Conservation (phyloP, 2,113 vertebrate genomes). For the Pelmatolapia mariae region DNA sequence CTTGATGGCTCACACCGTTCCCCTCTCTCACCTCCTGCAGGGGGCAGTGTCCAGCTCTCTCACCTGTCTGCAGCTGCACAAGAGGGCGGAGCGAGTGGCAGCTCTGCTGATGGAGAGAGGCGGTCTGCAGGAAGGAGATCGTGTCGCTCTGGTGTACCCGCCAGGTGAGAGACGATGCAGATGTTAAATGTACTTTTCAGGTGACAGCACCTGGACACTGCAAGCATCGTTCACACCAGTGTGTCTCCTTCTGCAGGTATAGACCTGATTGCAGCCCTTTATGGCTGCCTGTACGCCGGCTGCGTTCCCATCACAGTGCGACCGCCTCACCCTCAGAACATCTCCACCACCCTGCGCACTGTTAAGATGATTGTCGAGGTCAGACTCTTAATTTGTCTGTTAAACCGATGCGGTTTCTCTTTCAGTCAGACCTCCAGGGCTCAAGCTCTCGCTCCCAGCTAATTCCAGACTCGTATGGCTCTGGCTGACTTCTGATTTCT, state of each 20-base stretch:
- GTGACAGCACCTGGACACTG: no score
- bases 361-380: constrained; percentile 99
- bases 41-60: constrained; percentile 95
- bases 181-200: no score
- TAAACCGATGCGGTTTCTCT: neutral
- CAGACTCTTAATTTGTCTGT: neutral
- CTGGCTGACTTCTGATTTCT: neutral
- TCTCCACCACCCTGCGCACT: constrained; percentile 92
- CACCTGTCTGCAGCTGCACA: no score
- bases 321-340: constrained; percentile 96
- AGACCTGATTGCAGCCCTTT: constrained; percentile 94
- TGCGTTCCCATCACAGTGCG: constrained; percentile 97
- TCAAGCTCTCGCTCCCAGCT: neutral
- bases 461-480: neutral
- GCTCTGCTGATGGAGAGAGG: no score
- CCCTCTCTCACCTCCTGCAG: constrained; percentile 47
- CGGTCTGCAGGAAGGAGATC: no score
- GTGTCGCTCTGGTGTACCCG: no score
- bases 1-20: neutral
- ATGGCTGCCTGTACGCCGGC: constrained; percentile 93
- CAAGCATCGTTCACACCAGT: neutral
- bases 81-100: no score
- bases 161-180: no score
- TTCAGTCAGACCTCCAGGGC: accelerated
- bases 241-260: constrained; percentile 75